Evolutionary conservation across 2,888 invertebrate genomes (phyloP).

Genomic region (Corythucha ciliata): DNA sequence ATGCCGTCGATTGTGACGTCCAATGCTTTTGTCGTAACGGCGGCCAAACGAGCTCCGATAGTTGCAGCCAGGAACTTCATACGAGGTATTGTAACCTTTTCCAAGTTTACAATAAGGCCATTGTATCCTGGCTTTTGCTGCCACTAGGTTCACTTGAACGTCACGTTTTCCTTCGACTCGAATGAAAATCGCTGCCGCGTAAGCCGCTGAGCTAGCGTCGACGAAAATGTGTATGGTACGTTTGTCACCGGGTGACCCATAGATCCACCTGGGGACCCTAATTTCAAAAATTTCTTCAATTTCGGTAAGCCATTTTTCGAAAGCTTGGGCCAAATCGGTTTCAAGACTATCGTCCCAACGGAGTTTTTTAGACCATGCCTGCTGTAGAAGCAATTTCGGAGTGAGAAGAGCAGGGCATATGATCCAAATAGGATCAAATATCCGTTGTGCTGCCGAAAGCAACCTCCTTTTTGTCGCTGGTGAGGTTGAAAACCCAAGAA

Average conservation of each 20-base stretch:
- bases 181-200: constrained; percentile 21
- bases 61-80: constrained; percentile 12
- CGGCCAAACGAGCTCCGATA: no score
- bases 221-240: constrained; percentile 20
- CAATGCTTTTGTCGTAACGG: no score
- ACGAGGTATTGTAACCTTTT: constrained; percentile 5
- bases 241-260: no score
- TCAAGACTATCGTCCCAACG: constrained; percentile 14
- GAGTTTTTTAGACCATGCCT: constrained; percentile 17
- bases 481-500: no score
- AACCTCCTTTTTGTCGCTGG: constrained; percentile 9
- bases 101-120: background rate
- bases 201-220: constrained; percentile 18
- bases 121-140: constrained; percentile 2
- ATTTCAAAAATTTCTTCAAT: background rate
- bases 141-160: background rate
- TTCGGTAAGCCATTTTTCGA: constrained; percentile 1
- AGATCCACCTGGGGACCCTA: background rate
- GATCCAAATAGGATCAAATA: constrained; percentile 19
- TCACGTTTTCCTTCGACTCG: constrained; percentile 3
- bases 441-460: constrained; percentile 6
- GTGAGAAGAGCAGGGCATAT: constrained; percentile 9
- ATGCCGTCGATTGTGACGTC: background rate
- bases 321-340: background rate
- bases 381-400: constrained; percentile 15